These are phyloP conservation scores for Dasyurus viverrinus DNA, from an alignment of 2,113 vertebrate genomes.

Conservation along the genomic window DNA sequence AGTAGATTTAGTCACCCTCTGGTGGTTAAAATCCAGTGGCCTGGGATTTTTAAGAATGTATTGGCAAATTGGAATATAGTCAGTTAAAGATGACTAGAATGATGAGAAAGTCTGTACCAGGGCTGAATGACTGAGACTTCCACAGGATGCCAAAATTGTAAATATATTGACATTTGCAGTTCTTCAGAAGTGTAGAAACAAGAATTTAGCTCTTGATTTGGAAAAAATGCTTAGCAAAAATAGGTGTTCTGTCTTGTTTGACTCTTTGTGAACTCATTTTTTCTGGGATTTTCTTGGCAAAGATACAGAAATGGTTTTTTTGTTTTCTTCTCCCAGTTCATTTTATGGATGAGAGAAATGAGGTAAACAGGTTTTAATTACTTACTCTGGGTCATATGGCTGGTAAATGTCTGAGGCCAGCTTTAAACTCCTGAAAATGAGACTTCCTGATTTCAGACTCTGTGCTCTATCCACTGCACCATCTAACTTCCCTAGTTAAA, in stretches of 20 bases:
- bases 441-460: neutral
- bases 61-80: neutral
- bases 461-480: neutral
- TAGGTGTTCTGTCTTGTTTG: neutral
- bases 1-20: neutral
- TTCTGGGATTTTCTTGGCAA: neutral
- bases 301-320: neutral
- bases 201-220: neutral
- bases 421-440: neutral
- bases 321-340: neutral
- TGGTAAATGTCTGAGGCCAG: neutral
- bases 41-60: neutral
- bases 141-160: neutral
- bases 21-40: neutral
- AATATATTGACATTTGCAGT: neutral
- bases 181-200: neutral
- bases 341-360: neutral
- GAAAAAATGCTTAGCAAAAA: neutral
- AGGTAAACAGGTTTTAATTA: neutral
- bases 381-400: neutral
- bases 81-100: neutral
- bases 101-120: neutral
- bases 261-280: neutral
- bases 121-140: neutral
- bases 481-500: neutral